A percentile compares a stretch with the other conserved stretches of the same genome.
Evolutionary conservation across 2,888 invertebrate species (phyloP).

Genomic region (Drosophila macrospina): DNA sequence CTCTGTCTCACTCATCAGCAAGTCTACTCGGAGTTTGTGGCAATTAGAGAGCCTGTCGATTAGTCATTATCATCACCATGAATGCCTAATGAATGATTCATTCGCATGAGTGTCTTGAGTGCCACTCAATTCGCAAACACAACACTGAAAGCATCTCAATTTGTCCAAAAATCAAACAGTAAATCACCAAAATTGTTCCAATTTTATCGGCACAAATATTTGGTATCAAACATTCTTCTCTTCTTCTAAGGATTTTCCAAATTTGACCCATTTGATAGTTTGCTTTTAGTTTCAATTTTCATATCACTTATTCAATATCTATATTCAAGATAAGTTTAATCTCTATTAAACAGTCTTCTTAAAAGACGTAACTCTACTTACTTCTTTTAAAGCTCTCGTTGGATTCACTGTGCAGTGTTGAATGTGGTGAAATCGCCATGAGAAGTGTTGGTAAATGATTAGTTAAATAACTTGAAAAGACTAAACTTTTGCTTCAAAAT

Average conservation of each 20-base stretch:
- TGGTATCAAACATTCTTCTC: not conserved
- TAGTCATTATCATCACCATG: conserved; percentile 49
- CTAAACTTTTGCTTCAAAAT: too few relatives aligned
- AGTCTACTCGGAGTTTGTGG: not conserved
- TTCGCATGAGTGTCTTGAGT: conserved; percentile 34
- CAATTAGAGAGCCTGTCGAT: conserved; percentile 53
- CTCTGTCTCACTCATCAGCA: not conserved
- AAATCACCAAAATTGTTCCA: not conserved
- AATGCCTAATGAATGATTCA: conserved; percentile 60
- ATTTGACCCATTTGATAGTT: not conserved
- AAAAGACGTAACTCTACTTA: too few relatives aligned
- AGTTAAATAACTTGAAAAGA: too few relatives aligned
- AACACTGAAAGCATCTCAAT: conserved; percentile 3
- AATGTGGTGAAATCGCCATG: too few relatives aligned
- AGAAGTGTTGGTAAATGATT: too few relatives aligned
- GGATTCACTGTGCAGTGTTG: too few relatives aligned
- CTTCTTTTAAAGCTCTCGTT: too few relatives aligned
- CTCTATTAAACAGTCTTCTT: too few relatives aligned
- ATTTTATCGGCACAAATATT: not conserved
- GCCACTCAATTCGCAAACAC: conserved; percentile 8
- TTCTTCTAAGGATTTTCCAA: not conserved
- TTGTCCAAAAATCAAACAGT: not conserved
- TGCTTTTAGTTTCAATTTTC: too few relatives aligned
- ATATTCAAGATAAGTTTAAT: too few relatives aligned
- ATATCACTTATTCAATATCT: too few relatives aligned